phyloP scores from a whole-genome alignment of 2,797 vertebrate species.

The Vespertilio murinus region DNA sequence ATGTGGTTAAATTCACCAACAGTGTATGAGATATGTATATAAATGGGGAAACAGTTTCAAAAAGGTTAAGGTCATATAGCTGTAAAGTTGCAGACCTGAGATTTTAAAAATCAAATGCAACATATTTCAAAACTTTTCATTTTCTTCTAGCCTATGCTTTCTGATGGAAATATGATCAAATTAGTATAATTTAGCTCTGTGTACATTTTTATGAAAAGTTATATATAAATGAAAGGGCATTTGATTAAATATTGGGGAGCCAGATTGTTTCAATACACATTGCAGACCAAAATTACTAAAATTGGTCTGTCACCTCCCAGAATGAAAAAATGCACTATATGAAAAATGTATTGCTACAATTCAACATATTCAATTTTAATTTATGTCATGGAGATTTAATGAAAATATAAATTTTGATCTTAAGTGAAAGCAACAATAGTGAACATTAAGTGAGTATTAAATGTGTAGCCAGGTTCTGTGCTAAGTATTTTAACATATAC shows the following conservation, averaged over 20 bases:
- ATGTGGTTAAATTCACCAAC: not conserved
- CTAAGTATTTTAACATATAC: not conserved
- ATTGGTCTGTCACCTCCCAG: not conserved
- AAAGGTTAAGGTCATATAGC: not conserved
- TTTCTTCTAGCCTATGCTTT: not conserved
- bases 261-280: not conserved
- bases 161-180: not conserved
- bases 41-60: not conserved
- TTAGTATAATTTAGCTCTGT: not conserved
- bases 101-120: not conserved
- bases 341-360: not conserved
- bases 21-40: not conserved
- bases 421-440: not conserved
- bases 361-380: not conserved
- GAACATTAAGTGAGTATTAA: not conserved
- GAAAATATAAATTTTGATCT: not conserved
- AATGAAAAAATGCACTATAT: not conserved
- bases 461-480: not conserved
- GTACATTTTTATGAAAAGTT: not conserved
- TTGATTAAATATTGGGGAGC: not conserved
- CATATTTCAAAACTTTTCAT: not conserved
- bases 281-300: not conserved
- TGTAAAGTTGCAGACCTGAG: not conserved
- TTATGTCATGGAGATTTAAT: not conserved
- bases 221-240: not conserved